These are phyloP conservation scores for Serranochromis macrocephalus DNA, from an alignment of 2,113 vertebrate species.

Conservation along the genomic window DNA sequence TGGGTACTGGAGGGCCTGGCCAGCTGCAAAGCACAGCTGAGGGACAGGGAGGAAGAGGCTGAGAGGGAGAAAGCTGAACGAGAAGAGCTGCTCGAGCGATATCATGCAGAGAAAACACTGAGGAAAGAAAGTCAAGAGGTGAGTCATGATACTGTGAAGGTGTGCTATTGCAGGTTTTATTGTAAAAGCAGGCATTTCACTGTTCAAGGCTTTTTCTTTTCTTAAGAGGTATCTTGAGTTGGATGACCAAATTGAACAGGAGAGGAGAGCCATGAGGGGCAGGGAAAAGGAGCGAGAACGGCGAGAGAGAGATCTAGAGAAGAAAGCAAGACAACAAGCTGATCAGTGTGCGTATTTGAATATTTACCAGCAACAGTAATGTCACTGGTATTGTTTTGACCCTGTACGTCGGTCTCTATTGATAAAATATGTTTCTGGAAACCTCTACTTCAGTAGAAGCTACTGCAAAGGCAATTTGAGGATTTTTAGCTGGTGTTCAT, in stretches of 20 bases:
- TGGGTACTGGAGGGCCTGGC: conserved; percentile 76
- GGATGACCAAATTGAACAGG: conserved; percentile 74
- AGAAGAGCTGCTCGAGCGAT: conserved; percentile 66
- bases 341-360: conserved; percentile 65
- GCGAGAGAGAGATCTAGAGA: conserved; percentile 67
- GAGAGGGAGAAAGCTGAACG: conserved; percentile 67
- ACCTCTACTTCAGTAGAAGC: not conserved
- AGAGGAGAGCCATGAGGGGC: conserved; percentile 62
- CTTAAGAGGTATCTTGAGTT: conserved; percentile 67
- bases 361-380: not conserved
- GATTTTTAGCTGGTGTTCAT: not conserved
- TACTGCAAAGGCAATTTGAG: not conserved
- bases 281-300: conserved; percentile 69
- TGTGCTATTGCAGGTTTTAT: not conserved
- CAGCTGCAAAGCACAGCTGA: conserved; percentile 68
- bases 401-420: not conserved
- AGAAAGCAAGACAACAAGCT: conserved; percentile 71
- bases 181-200: not conserved
- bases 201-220: not conserved
- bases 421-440: not conserved
- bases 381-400: not conserved
- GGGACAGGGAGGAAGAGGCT: conserved; percentile 63
- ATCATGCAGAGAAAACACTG: conserved; percentile 61
- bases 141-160: not conserved
- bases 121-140: conserved; percentile 75